Conservation (phyloP, 2,888 invertebrate species). For the Fragum sueziense region DNA sequence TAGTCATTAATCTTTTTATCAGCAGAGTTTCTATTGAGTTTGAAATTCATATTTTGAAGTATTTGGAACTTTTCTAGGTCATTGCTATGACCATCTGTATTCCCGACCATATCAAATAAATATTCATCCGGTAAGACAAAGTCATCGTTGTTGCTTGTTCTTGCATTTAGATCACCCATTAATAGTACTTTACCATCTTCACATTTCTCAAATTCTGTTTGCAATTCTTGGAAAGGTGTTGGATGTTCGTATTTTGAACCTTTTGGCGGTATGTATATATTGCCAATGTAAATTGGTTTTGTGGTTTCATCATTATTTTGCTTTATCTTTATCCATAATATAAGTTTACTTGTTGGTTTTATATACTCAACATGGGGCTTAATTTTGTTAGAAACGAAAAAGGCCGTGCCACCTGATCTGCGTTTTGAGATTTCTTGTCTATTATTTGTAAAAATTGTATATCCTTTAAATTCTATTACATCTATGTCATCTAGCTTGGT, state of each 20-base stretch:
- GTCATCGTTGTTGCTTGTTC: not conserved
- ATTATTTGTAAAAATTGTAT: not conserved
- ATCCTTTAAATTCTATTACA: not conserved
- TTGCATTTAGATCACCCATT: constrained; percentile 6
- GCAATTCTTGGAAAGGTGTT: not conserved
- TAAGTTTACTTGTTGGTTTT: not conserved
- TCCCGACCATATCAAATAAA: not conserved
- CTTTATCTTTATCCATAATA: not conserved
- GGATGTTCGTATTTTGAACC: not conserved
- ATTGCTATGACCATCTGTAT: not conserved
- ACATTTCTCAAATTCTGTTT: not conserved
- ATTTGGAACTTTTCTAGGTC: not conserved
- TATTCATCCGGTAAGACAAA: not conserved
- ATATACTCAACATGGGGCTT: not conserved
- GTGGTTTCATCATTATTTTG: not conserved
- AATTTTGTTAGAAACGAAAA: not conserved
- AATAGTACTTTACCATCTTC: not conserved
- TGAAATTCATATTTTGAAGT: not conserved
- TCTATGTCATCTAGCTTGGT: constrained; percentile 14
- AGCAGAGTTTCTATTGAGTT: not conserved
- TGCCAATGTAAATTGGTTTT: not conserved
- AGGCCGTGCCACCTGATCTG: not conserved
- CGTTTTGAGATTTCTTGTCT: not conserved
- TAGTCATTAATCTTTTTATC: constrained; percentile 6
- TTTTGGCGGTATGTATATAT: not conserved